Evolutionary conservation across 2,888 invertebrate species (phyloP), one percentile per base, ranked within the genome.

Genomic region (Aspidapion aeneum): DNA sequence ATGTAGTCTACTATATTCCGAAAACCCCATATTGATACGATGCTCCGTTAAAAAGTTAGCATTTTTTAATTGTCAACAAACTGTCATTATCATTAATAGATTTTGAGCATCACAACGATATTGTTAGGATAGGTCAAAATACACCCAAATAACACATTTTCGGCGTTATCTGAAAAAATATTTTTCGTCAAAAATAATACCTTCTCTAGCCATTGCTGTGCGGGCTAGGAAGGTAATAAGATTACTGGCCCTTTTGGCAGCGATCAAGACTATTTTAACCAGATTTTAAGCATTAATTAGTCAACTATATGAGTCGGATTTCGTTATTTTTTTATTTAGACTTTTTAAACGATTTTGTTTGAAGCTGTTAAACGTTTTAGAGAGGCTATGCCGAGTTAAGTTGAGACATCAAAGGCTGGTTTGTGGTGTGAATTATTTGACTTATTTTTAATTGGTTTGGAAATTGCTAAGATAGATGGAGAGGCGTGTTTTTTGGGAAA

Each of bases 211-310:
- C n/a, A n/a, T n/a, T n/a, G n/a, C n/a, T n/a, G n/a, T n/a, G n/a
- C n/a, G n/a, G n/a, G n/a, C n/a, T n/a, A n/a, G n/a, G n/a, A n/a
- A n/a, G n/a, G n/a, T n/a, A n/a, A n/a, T n/a, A n/a, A n/a, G n/a
- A n/a, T 12, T 35, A 35, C 12, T 35, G 35, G 35, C 12, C 35
- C 12, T 12, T 35, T 35, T 35, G 35, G 35, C 35, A 35, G 3
- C 12, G 35, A 35, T 12, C 35, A 35, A 35, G 35, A 3, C 35
- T 7, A 35, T 71, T 74, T 74, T 74, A 52, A 52, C 3, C 52
- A 35, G 35, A 35, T 35, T 35, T 52, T 52, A 52, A 52, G 19
- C 52, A 52, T 52, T 52, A 52, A 52, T 52, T 52, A 52, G 52
- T 52, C 19, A 18, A 52, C 52, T 52, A 52, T 52, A 52, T n/a